Conservation (phyloP, 1,140 invertebrate species). For the Ostrea denselamellosa region DNA sequence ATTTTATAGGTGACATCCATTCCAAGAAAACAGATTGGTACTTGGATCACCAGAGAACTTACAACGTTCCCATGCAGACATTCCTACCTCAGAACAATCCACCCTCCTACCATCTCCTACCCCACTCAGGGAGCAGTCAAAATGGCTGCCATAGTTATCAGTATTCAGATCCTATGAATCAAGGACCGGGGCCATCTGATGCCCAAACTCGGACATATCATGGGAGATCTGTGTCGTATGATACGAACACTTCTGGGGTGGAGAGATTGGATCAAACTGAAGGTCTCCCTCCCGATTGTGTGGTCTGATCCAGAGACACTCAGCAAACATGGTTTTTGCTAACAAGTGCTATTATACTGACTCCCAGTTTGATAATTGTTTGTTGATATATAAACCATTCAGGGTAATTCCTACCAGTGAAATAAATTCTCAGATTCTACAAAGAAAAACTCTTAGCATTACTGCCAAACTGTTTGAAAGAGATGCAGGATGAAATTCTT, state of each 20-base stretch:
- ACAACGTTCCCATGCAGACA: constrained; percentile 6
- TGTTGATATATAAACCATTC: neutral
- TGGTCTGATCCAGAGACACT: constrained; percentile 17
- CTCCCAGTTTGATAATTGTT: neutral
- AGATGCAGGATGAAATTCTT: neutral
- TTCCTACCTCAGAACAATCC: neutral
- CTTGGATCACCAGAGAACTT: neutral
- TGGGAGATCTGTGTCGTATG: constrained; percentile 20
- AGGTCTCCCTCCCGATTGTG: neutral
- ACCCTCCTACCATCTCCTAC: neutral
- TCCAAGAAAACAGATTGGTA: constrained; percentile 23
- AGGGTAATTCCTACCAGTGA: constrained; percentile 23
- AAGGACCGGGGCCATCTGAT: neutral
- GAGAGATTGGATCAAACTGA: neutral
- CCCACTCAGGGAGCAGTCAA: constrained; percentile 16
- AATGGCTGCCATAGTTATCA: neutral
- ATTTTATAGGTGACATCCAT: constrained; percentile 30
- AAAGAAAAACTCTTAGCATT: constrained; percentile 12
- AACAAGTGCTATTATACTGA: constrained; percentile 1
- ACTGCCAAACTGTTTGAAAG: neutral
- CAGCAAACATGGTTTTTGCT: neutral
- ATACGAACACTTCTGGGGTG: neutral
- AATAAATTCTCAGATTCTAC: constrained; percentile 14
- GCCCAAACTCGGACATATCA: neutral
- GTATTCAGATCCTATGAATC: constrained; percentile 22